Conservation (phyloP, 2,888 invertebrate species). For the Catocala sponsa region DNA sequence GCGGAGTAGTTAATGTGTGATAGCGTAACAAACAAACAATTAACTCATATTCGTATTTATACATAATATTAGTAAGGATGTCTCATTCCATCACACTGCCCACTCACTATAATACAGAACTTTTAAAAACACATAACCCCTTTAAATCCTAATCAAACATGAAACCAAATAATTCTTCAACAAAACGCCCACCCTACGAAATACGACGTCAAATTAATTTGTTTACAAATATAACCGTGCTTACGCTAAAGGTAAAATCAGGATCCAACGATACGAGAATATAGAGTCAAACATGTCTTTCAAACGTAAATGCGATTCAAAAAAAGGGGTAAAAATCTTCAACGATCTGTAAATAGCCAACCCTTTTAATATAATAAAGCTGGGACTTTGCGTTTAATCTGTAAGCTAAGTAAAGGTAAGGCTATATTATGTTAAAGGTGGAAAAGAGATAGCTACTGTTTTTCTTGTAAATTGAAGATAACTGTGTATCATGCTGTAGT, state of each 20-base stretch:
- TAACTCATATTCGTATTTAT: no score
- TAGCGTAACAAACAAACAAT: no score
- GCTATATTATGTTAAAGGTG: conserved; percentile 6
- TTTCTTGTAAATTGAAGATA: no score
- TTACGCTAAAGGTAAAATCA: conserved; percentile 19
- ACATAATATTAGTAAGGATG: no score
- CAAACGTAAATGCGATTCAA: conserved; percentile 18
- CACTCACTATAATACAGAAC: no score
- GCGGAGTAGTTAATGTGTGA: no score
- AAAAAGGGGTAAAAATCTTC: conserved; percentile 28
- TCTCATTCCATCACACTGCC: no score
- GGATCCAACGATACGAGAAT: conserved; percentile 14
- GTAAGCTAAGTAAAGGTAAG: conserved; percentile 14
- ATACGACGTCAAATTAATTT: conserved; percentile 37
- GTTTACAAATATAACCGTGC: conserved; percentile 15
- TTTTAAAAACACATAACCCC: not conserved
- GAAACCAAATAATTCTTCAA: conserved; percentile 28
- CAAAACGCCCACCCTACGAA: conserved; percentile 9
- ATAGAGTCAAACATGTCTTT: conserved; percentile 28
- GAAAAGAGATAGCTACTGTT: no score
- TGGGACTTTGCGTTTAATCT: conserved; percentile 33
- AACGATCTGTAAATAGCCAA: conserved; percentile 40
- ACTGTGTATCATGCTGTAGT: no score
- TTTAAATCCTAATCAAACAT: conserved; percentile 9
- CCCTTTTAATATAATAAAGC: conserved; percentile 51